phyloP scores from a whole-genome alignment of 1,140 invertebrate genomes.

The Lineus longissimus region DNA sequence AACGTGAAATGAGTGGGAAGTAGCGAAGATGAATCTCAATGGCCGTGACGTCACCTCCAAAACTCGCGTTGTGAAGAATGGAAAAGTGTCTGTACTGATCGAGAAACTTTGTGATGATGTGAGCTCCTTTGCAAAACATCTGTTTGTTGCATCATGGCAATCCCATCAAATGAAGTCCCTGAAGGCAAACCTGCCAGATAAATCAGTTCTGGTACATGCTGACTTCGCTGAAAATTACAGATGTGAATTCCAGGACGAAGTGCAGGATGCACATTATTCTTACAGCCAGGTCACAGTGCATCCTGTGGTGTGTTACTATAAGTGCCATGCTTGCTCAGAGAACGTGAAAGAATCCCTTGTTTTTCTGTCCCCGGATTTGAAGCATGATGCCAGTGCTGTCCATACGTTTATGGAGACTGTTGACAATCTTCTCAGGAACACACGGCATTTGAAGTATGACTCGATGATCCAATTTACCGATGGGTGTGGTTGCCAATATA shows the following conservation, averaged over 20 bases:
- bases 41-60: not conserved
- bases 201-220: conserved; percentile 9
- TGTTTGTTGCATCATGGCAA: conserved; percentile 16
- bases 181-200: conserved; percentile 3
- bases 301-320: conserved; percentile 22
- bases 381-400: conserved; percentile 20
- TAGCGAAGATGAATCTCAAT: conserved; percentile 11
- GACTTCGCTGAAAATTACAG: conserved; percentile 21
- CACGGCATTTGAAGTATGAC: not conserved
- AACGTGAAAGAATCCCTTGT: conserved; percentile 21
- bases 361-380: conserved; percentile 20
- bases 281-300: conserved; percentile 20
- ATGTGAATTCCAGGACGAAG: conserved; percentile 20
- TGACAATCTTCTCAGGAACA: not conserved
- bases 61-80: conserved; percentile 14
- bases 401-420: conserved; percentile 16
- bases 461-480: conserved; percentile 23
- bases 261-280: conserved; percentile 16
- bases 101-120: conserved; percentile 3
- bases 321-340: conserved; percentile 13
- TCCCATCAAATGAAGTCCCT: conserved; percentile 10
- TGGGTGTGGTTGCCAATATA: conserved; percentile 25
- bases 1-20: conserved; percentile 15
- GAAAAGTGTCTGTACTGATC: conserved; percentile 8
- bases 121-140: conserved; percentile 7